These are phyloP conservation scores for Pseudochaenichthys georgianus DNA, from an alignment of 2,797 vertebrate species.

Conservation along the genomic window DNA sequence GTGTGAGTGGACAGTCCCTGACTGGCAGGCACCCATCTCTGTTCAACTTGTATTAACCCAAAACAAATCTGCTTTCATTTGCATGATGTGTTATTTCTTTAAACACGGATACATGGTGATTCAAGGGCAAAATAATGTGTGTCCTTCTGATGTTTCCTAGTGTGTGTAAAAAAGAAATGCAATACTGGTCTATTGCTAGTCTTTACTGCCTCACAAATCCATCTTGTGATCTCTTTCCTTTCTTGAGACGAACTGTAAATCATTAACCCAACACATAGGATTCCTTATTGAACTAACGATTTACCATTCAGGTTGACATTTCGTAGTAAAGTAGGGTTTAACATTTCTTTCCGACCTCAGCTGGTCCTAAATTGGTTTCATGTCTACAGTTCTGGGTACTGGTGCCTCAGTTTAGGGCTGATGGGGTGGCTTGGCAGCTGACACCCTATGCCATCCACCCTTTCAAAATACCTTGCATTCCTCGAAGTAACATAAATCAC, in stretches of 20 bases:
- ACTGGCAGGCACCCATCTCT: conserved; percentile 6
- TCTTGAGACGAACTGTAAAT: neutral
- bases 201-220: neutral
- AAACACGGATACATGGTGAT: neutral
- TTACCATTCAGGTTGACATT: neutral
- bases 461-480: conserved; percentile 74
- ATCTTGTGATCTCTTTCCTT: neutral
- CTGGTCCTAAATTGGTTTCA: neutral
- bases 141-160: too few relatives aligned
- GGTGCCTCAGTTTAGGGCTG: neutral
- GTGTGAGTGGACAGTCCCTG: conserved; percentile 34
- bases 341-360: neutral
- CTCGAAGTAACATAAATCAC: conserved; percentile 29
- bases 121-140: neutral
- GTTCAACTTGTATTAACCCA: neutral
- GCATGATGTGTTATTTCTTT: neutral
- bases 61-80: neutral
- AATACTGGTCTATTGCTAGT: neutral
- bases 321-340: neutral
- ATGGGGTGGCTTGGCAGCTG: conserved; percentile 49
- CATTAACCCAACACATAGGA: neutral
- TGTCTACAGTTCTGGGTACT: neutral
- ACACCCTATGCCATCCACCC: conserved; percentile 40
- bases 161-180: neutral
- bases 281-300: neutral